Evolutionary conservation across 35 echinoderm and acorn worm species (phyloP).

Genomic region (Amphiura filiformis): DNA sequence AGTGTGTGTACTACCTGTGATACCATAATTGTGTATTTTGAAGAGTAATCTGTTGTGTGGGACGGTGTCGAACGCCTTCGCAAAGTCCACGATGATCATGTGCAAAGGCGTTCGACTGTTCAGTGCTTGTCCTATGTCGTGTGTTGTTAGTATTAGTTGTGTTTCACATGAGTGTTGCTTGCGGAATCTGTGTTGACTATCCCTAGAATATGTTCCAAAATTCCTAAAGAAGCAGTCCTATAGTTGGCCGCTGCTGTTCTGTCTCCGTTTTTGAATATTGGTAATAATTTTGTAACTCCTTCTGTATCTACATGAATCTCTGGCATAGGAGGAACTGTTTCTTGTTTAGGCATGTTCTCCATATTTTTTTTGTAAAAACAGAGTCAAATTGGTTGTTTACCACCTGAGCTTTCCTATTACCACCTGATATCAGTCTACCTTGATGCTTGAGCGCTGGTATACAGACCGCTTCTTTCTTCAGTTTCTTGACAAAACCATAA

Average conservation of each 20-base stretch:
- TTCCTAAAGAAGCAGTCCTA: neutral
- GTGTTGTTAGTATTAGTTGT: slow-evolving; percentile 31
- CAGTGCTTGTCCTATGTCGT: neutral
- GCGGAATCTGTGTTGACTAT: neutral
- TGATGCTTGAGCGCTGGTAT: neutral
- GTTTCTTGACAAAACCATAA: neutral
- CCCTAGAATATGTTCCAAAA: neutral
- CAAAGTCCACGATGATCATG: slow-evolving; percentile 19
- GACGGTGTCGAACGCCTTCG: slow-evolving; percentile 24
- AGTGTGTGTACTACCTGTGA: slow-evolving; percentile 28
- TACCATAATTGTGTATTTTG: slow-evolving; percentile 17
- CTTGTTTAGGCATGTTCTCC: neutral
- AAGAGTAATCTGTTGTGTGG: slow-evolving; percentile 19
- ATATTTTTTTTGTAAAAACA: neutral
- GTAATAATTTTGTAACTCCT: neutral
- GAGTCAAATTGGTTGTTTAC: neutral
- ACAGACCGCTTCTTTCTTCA: neutral
- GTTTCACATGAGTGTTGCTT: slow-evolving; percentile 16
- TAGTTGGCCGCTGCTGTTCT: neutral
- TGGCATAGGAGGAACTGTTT: neutral
- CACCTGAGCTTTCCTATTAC: neutral
- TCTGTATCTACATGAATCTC: neutral
- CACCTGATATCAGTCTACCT: neutral
- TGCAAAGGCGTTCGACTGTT: slow-evolving; percentile 14
- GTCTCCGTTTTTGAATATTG: neutral